Conservation (phyloP, 2,888 invertebrate genomes). For the Coelogynopora nodosa region DNA sequence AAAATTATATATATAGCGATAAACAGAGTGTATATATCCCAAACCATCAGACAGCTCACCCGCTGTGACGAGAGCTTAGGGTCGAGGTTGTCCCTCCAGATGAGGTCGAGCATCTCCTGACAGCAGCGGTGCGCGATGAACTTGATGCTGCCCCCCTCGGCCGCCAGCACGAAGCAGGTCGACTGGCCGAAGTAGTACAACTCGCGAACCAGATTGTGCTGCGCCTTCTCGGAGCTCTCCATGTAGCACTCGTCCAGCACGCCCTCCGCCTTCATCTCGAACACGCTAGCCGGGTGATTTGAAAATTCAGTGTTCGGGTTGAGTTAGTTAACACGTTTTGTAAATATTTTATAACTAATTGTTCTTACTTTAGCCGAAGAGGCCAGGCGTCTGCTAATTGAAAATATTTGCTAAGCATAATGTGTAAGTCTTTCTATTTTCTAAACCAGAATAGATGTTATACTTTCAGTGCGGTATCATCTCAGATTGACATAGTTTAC, state of each 20-base stretch:
- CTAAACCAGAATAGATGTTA: too few species aligned
- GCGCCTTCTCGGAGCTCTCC: slow-evolving; percentile 56
- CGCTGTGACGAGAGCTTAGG: neutral
- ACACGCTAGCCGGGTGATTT: too few species aligned
- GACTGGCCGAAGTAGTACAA: slow-evolving; percentile 56
- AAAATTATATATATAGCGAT: too few species aligned
- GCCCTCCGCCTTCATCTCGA: slow-evolving; percentile 57
- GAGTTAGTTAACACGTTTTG: neutral
- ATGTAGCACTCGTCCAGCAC: slow-evolving; percentile 59
- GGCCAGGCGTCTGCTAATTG: too few species aligned
- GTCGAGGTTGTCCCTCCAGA: slow-evolving; percentile 58
- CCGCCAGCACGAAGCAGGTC: slow-evolving; percentile 57
- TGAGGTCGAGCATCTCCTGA: slow-evolving; percentile 58
- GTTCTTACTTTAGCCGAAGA: too few species aligned
- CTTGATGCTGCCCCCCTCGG: slow-evolving; percentile 59
- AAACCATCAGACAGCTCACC: neutral
- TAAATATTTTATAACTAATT: neutral
- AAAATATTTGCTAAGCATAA: too few species aligned
- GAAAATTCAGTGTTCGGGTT: neutral
- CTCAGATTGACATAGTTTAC: too few species aligned
- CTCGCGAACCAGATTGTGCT: slow-evolving; percentile 55
- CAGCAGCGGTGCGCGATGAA: slow-evolving; percentile 61
- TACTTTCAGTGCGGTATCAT: too few species aligned
- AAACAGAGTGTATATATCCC: too few species aligned
- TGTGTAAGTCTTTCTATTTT: too few species aligned